Evolutionary conservation across 2,113 vertebrate species (phyloP).

Genomic region (Sitta europaea): DNA sequence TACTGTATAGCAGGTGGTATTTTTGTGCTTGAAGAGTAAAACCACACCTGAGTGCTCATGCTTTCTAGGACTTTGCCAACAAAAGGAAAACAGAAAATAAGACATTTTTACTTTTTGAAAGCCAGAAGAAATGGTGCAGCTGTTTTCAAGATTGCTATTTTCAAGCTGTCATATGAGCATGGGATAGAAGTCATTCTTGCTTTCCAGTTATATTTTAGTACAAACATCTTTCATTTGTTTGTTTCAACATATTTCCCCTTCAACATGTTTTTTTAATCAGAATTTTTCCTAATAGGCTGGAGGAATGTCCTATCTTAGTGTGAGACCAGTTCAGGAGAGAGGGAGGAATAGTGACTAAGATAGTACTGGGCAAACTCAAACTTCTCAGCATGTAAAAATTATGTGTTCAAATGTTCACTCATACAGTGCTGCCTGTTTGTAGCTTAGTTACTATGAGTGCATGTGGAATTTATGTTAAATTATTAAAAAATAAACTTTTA

Average conservation of each 20-base stretch:
- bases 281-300: not conserved
- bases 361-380: not conserved
- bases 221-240: constrained; percentile 33
- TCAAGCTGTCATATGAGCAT: not conserved
- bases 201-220: not conserved
- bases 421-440: not conserved
- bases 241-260: not conserved
- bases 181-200: not conserved
- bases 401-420: not conserved
- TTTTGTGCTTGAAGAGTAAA: constrained; percentile 5
- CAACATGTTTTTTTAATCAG: not conserved
- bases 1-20: constrained; percentile 8
- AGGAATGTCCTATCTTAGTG: not conserved
- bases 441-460: not conserved
- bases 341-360: not conserved
- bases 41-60: constrained; percentile 26
- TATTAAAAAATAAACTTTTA: not conserved
- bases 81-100: constrained; percentile 19
- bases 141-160: not conserved
- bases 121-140: not conserved
- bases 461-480: not conserved
- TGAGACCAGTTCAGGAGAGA: not conserved
- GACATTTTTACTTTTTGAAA: not conserved
- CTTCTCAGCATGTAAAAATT: not conserved
- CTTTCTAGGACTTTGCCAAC: constrained; percentile 20